phyloP scores from a whole-genome alignment of 2,113 vertebrate species.

The Ceyx melanurus region DNA sequence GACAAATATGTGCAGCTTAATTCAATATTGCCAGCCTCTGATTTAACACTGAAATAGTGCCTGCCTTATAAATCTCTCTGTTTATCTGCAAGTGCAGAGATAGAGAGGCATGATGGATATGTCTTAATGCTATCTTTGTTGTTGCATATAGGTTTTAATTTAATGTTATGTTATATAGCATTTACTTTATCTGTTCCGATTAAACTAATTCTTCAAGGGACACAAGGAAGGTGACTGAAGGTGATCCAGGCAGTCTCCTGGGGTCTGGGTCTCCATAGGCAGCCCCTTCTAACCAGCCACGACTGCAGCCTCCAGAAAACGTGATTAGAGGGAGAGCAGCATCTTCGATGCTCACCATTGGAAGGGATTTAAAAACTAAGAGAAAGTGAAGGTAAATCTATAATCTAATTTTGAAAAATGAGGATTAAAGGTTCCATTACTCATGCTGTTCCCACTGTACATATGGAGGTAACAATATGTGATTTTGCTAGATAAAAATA shows the following conservation, averaged over 20 bases:
- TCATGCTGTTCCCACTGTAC: slow-evolving; percentile 75
- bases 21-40: slow-evolving; percentile 49
- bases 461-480: slow-evolving; percentile 72
- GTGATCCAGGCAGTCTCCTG: slow-evolving; percentile 59
- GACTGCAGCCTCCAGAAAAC: slow-evolving; percentile 35
- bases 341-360: slow-evolving; percentile 4
- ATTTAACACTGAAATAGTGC: slow-evolving; percentile 54
- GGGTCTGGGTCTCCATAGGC: slow-evolving; percentile 41
- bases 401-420: slow-evolving; percentile 80
- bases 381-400: slow-evolving; percentile 69
- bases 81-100: slow-evolving; percentile 57
- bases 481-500: slow-evolving; percentile 78
- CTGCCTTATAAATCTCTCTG: slow-evolving; percentile 50
- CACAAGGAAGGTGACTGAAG: slow-evolving; percentile 60
- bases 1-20: slow-evolving; percentile 53
- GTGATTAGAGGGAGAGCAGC: slow-evolving; percentile 23
- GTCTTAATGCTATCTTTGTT: slow-evolving; percentile 56
- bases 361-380: slow-evolving; percentile 49
- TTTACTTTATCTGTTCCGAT: slow-evolving; percentile 59
- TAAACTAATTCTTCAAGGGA: slow-evolving; percentile 65
- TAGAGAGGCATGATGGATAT: slow-evolving; percentile 29
- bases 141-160: slow-evolving; percentile 55
- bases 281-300: slow-evolving; percentile 1
- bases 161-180: slow-evolving; percentile 36
- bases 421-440: slow-evolving; percentile 78